Conservation (phyloP, 1,140 invertebrate genomes). For the Drosophila guanche region DNA sequence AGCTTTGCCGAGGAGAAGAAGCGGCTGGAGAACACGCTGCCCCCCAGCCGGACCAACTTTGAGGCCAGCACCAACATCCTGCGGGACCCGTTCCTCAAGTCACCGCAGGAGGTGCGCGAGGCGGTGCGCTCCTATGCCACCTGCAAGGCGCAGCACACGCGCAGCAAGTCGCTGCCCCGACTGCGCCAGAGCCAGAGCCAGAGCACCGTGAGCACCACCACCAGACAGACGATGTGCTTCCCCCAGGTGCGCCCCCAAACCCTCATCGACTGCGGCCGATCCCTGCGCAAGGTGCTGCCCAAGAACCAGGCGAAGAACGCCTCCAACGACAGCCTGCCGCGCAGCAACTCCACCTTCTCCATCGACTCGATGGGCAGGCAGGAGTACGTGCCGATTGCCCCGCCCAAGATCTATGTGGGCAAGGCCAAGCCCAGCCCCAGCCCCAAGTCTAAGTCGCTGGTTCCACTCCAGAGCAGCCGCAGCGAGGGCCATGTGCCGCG, state of each 20-base stretch:
- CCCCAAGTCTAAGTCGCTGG: slow-evolving; percentile 18
- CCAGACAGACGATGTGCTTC: slow-evolving; percentile 72
- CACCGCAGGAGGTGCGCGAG: slow-evolving; percentile 86
- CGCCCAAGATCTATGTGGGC: slow-evolving; percentile 61
- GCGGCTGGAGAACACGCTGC: slow-evolving; percentile 72
- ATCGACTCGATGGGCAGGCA: slow-evolving; percentile 67
- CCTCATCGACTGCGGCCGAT: slow-evolving; percentile 57
- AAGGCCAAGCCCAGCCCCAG: slow-evolving; percentile 46
- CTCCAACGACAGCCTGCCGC: slow-evolving; percentile 72
- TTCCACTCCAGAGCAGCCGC: slow-evolving; percentile 60
- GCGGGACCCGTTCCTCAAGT: slow-evolving; percentile 85
- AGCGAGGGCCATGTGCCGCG: slow-evolving; percentile 69
- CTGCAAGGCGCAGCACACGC: slow-evolving; percentile 58
- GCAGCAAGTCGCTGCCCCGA: slow-evolving; percentile 73
- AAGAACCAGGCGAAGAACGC: slow-evolving; percentile 31
- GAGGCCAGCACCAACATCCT: slow-evolving; percentile 82
- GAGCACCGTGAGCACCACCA: slow-evolving; percentile 66
- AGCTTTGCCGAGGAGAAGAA: slow-evolving; percentile 83
- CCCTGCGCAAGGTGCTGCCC: slow-evolving; percentile 34
- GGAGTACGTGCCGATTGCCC: slow-evolving; percentile 54
- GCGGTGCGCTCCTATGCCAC: slow-evolving; percentile 84
- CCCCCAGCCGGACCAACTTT: slow-evolving; percentile 66
- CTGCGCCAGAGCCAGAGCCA: slow-evolving; percentile 55
- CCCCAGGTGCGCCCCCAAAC: slow-evolving; percentile 59
- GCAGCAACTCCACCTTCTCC: slow-evolving; percentile 81